Evolutionary conservation across 64 coral and sea anemone genomes (phyloP), one percentile per base, ranked within the genome.

Genomic region (Anthopleura sola): DNA sequence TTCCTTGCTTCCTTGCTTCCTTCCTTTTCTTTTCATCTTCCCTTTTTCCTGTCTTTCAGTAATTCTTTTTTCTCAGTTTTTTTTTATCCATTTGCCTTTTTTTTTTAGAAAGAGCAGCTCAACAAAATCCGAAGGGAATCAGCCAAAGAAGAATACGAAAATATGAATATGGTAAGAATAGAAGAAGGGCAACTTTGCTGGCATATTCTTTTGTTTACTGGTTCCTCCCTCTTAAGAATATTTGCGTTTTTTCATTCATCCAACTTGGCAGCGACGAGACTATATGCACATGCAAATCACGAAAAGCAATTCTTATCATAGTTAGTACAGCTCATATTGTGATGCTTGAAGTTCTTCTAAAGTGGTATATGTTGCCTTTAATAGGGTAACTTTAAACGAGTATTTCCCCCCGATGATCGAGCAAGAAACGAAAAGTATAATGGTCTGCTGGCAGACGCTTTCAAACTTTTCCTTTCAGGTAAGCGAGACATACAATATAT

Each of bases 391-490:
- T 99, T 92, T 84, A 83, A 92, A 26, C 85, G 92, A 31, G 90
- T 92, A 47, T 96, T 86, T 84, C 94, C 94, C 0, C 87, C 94
- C 40, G 94, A 96, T 78, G 94, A 96, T 21, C 69, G 91, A 68
- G 86, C 83, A 66, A 92, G 87, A 51, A 68, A 39, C 12, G 94
- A 96, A 37, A 96, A 96, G 37, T 96, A 92, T 34, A 86, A 77
- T 23, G 94, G 94, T 19, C 85, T 96, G 39, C 86, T 96, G 58
- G 90, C 94, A 16, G 94, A 96, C 81, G 94, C 94, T 34, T 96
- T 92, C n/a, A 96, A 96, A 39, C 83, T 96, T 24, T 96, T 96
- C 37, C 49, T 96, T 37, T 96, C 94, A 84, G 94, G 94, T 96
- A 79, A 57, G 36, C 29, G 26, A 34, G 18, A 18, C 0, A 71